phyloP scores from a whole-genome alignment of 2,888 invertebrate genomes.

The Cyclophora albipunctata region DNA sequence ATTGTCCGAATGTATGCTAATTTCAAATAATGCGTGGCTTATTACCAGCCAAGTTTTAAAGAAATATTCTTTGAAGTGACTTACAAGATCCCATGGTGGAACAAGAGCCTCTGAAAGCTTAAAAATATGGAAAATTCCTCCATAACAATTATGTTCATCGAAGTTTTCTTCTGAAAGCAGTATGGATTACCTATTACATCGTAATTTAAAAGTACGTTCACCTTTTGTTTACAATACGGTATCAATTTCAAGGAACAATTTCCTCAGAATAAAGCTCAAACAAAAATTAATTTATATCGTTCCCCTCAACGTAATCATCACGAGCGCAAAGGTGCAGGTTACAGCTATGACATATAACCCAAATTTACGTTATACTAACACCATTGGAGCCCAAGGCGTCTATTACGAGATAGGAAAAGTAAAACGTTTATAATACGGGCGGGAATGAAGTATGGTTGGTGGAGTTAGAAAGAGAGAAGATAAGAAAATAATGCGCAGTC shows the following conservation, averaged over 20 bases:
- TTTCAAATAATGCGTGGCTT: no score
- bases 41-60: no score
- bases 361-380: slow-evolving; percentile 64
- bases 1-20: no score
- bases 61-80: no score
- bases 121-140: no score
- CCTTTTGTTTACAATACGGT: slow-evolving; percentile 36
- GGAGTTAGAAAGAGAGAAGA: slow-evolving; percentile 73
- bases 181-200: no score
- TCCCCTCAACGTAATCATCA: slow-evolving; percentile 47
- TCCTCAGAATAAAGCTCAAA: slow-evolving; percentile 43
- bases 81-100: no score
- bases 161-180: no score
- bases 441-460: slow-evolving; percentile 68
- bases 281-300: slow-evolving; percentile 53
- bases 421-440: slow-evolving; percentile 67
- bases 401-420: slow-evolving; percentile 66
- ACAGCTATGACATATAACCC: slow-evolving; percentile 53
- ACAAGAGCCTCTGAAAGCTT: no score
- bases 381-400: slow-evolving; percentile 50
- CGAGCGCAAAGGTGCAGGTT: slow-evolving; percentile 33
- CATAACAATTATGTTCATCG: no score
- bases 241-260: slow-evolving; percentile 52
- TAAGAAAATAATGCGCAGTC: slow-evolving; percentile 73
- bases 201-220: no score